Base-by-base conservation (phyloP, 2,113 vertebrate genomes). In the Brachyhypopomus gauderio region DNA sequence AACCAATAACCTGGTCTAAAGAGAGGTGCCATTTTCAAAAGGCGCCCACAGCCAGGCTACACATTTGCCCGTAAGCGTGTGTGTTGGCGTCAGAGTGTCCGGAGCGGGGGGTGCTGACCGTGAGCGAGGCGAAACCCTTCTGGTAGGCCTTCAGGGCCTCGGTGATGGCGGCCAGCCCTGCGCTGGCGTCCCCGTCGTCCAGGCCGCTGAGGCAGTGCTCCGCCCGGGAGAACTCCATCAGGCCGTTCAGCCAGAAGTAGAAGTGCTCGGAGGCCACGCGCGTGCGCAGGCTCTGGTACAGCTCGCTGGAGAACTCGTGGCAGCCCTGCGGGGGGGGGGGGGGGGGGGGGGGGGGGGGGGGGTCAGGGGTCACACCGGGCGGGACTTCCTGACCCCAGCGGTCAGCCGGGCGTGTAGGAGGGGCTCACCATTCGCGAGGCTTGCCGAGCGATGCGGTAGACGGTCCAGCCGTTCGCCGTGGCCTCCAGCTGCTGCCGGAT, bases 161-260 rank as follows among this genome's bases (percentile, higher is more conserved):
- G 0, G 97, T 95, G 72, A 99, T 98, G 92, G 95, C 96, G 19
- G 91, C 93, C 89, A 99, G 95, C 0, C 95, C 95, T 0, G 94
- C 95, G 17, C 97, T 96, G 82, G 95, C 96, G 92, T 94, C 93
- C 17, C 94, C 92, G n/a, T 98, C 96, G 75, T 95, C 91, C 86
- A 99, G 91, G 30, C 91, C 93, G 4, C 93, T 94, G 84, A 98
- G 92, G 81, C 95, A 96, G 88, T 97, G 96, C 82, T 99, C 98
- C 0, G 97, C 97, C 60, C 96, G 95, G 14, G 97, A 98, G 85
- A 99, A 98, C 91, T 99, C 97, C 91, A 97, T 97, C 90, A 99
- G 91, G 87, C 97, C 96, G 88, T 98, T 98, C 60, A 99, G 93
- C 97, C 98, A 99, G 91, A 98, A 99, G 95, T 98, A 98, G 89